Base-by-base conservation (phyloP, 2,888 invertebrate species). In the Apotomis betuletana region DNA sequence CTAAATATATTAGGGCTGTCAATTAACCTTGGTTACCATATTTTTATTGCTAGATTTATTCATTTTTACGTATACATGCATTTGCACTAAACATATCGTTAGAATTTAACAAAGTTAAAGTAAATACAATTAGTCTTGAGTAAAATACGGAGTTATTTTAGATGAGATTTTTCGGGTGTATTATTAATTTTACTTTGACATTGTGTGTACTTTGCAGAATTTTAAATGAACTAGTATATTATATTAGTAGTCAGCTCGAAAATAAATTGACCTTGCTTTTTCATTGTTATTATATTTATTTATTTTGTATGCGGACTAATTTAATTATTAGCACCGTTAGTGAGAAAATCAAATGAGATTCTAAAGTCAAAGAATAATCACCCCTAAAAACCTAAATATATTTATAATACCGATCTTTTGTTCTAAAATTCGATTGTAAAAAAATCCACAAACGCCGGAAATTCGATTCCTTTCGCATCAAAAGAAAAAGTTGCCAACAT, bases 1-100 rank as follows among this genome's bases (percentile, higher is more conserved):
- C 38, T 46, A 41, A 54, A 44, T 58, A 41, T 49, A 55, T 55
- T 54, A 72, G 62, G 44, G 62, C 46, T 72, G 58, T 9, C 64
- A 59, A 63, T 67, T 60, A 65, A 41, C 57, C 49, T 67, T 72
- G 51, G 13, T 38, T 65, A 38, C 44, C 41, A 57, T 59, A 64
- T 62, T 44, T 60, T 51, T 9, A 9, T 51, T 52, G 12, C 49
- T 36, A 58, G n/a, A 4, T 9, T 36, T 12, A 51, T 52, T 63
- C 3, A 38, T 60, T 10, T 27, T 13, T 38, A 51, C 38, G 27
- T 27, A 2, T 27, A 27, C 27, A 27, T 27, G 27, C 27, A 27
- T 60, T 15, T 27, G 27, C 27, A 27, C 65, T 15, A 61, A 46
- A 10, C 12, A 13, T 55, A 44, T 4, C 44, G 12, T 3, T 4